Evolutionary conservation across 2,888 invertebrate genomes (phyloP).

Genomic region (Eurytoma adleriae): DNA sequence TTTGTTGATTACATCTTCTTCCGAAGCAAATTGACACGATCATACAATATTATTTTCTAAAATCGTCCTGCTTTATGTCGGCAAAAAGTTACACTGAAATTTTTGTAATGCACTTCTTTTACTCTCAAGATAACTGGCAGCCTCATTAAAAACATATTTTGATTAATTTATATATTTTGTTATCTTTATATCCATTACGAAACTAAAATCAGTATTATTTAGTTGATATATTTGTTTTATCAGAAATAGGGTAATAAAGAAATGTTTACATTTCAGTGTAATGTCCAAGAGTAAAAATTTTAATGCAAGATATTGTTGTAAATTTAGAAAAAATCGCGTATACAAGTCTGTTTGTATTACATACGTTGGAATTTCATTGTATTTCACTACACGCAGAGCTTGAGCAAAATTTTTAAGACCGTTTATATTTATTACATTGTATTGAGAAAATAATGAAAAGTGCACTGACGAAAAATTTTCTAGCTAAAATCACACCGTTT

Average conservation of each 20-base stretch:
- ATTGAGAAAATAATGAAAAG: background rate
- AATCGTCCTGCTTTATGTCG: background rate
- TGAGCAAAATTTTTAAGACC: background rate
- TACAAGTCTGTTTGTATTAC: slow-evolving; percentile 7
- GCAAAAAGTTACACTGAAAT: too few relatives aligned
- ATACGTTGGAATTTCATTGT: slow-evolving; percentile 26
- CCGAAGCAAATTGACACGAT: slow-evolving; percentile 52
- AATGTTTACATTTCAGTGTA: too few relatives aligned
- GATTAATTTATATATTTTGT: too few relatives aligned
- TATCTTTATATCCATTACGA: too few relatives aligned
- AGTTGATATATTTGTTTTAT: background rate
- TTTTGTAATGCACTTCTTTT: too few relatives aligned
- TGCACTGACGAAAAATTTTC: slow-evolving; percentile 9
- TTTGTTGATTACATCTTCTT: slow-evolving; percentile 43
- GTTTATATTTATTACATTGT: background rate
- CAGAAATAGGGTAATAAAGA: too few relatives aligned
- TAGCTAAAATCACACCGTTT: slow-evolving; percentile 14
- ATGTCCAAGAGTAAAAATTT: slow-evolving; percentile 11
- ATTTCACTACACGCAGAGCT: slow-evolving; percentile 22
- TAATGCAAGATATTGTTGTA: slow-evolving; percentile 50
- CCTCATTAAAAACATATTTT: too few relatives aligned
- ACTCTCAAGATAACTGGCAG: too few relatives aligned
- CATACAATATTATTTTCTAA: slow-evolving; percentile 29
- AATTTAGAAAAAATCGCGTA: slow-evolving; percentile 48
- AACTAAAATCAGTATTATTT: too few relatives aligned